Conservation (phyloP, 2,797 vertebrate genomes). For the Characodon lateralis region DNA sequence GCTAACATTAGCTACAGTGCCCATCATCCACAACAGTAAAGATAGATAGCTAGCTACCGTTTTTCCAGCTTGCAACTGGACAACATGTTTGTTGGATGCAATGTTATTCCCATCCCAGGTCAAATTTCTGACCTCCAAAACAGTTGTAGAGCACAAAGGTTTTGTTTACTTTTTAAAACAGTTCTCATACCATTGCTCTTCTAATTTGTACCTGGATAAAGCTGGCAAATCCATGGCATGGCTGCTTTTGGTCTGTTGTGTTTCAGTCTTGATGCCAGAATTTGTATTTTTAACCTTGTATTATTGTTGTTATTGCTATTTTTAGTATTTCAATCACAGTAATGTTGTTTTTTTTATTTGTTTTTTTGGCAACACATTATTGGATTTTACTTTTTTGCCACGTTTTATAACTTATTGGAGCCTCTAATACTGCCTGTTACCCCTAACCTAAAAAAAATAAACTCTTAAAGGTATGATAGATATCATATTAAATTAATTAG, state of each 20-base stretch:
- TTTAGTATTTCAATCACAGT: not conserved
- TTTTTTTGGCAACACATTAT: not conserved
- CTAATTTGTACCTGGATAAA: not conserved
- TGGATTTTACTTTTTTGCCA: not conserved
- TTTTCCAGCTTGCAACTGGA: not conserved
- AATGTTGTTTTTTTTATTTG: not conserved
- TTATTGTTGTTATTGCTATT: not conserved
- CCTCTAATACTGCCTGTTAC: not conserved
- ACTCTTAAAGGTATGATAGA: not conserved
- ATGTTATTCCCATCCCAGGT: not conserved
- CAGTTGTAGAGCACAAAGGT: too few species aligned
- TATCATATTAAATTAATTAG: not conserved
- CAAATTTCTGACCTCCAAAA: not conserved
- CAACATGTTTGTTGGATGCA: not conserved
- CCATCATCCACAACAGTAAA: not conserved
- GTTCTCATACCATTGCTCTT: not conserved
- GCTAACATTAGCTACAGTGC: not conserved
- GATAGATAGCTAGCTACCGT: not conserved
- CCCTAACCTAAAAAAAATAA: not conserved
- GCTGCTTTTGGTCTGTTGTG: not conserved
- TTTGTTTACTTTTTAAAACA: not conserved
- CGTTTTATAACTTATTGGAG: not conserved
- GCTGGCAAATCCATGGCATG: not conserved
- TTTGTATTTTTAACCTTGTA: not conserved
- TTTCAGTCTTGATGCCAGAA: not conserved